phyloP scores from a whole-genome alignment of 2,797 vertebrate genomes.

The Takifugu rubripes region DNA sequence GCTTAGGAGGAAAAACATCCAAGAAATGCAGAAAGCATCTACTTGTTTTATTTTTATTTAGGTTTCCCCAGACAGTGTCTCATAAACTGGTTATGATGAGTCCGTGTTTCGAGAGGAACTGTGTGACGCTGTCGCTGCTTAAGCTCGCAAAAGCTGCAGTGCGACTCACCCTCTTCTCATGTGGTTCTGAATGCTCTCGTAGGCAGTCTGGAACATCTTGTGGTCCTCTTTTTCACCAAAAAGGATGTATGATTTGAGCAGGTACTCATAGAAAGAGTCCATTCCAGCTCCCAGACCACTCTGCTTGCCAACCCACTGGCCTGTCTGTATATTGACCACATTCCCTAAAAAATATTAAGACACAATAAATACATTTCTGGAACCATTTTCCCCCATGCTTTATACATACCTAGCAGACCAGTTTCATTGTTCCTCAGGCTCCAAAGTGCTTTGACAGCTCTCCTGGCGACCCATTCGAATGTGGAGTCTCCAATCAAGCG shows the following conservation, averaged over 20 bases:
- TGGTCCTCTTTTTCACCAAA: slow-evolving; percentile 96
- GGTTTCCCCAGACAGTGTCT: not conserved
- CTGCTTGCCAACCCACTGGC: slow-evolving; percentile 95
- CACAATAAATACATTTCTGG: not conserved
- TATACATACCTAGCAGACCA: slow-evolving; percentile 83
- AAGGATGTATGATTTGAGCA: slow-evolving; percentile 96
- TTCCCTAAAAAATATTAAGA: slow-evolving; percentile 78
- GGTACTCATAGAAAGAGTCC: slow-evolving; percentile 97
- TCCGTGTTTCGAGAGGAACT: not conserved
- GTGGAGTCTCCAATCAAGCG: slow-evolving; percentile 93
- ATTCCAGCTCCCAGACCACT: slow-evolving; percentile 94
- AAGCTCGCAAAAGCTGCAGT: too few relatives aligned
- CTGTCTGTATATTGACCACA: slow-evolving; percentile 97
- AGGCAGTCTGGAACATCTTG: slow-evolving; percentile 91
- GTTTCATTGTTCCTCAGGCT: slow-evolving; percentile 91
- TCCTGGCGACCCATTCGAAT: slow-evolving; percentile 94
- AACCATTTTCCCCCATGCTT: not conserved
- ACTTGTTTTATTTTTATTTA: slow-evolving; percentile 13
- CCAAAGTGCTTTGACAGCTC: slow-evolving; percentile 94
- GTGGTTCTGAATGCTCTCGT: slow-evolving; percentile 92
- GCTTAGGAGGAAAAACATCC: not conserved
- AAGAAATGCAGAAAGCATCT: not conserved
- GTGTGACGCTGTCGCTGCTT: not conserved
- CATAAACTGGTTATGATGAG: not conserved
- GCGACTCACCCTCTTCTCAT: slow-evolving; percentile 88